A percentile compares a stretch with the other conserved stretches of the same genome.
Conservation (phyloP, 2,797 vertebrate species). For the Pipistrellus pipistrellus region DNA sequence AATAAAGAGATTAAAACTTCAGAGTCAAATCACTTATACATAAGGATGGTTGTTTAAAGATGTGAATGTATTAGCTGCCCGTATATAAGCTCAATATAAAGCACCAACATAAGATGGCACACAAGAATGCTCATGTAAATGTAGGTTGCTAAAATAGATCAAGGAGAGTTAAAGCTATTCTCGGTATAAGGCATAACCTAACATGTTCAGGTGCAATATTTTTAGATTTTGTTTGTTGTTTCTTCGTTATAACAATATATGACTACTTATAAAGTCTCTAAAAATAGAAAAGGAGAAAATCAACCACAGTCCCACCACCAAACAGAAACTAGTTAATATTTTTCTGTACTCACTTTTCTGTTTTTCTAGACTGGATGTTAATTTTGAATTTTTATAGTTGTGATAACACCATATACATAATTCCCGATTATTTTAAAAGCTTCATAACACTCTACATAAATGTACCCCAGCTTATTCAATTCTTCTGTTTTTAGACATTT, state of each 20-base stretch:
- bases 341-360: not conserved
- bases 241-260: not conserved
- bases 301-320: not conserved
- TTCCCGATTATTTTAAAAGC: constrained; percentile 51
- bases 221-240: constrained; percentile 22
- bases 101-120: not conserved
- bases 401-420: constrained; percentile 38
- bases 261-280: constrained; percentile 28
- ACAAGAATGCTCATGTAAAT: not conserved
- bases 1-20: not conserved
- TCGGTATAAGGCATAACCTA: not conserved
- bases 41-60: not conserved
- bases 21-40: constrained; percentile 44
- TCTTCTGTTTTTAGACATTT: constrained; percentile 8
- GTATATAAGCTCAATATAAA: not conserved
- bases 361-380: not conserved
- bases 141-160: not conserved
- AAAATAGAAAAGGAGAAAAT: constrained; percentile 25
- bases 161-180: not conserved
- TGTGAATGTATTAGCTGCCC: not conserved
- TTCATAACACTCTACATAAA: constrained; percentile 34
- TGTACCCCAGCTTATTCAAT: not conserved
- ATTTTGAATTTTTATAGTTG: constrained; percentile 15
- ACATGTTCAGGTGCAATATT: not conserved
- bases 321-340: not conserved